Evolutionary conservation across 2,888 invertebrate species (phyloP).

Genomic region (Molorchus minor): DNA sequence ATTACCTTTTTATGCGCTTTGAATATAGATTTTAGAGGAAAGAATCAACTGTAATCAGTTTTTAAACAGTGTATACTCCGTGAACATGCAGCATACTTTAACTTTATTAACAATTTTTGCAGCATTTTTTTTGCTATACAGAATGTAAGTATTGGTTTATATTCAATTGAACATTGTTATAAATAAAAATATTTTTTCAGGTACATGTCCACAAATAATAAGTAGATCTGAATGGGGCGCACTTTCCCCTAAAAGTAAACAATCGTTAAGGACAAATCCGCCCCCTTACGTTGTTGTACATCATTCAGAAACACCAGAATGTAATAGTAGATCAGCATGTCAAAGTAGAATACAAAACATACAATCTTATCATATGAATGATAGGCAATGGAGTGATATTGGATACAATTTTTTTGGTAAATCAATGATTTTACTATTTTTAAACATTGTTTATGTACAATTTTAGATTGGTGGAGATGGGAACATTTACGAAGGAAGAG

Average conservation of each 20-base stretch:
- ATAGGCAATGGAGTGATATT: constrained; percentile 53
- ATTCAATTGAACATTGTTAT: background rate
- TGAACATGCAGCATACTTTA: constrained; percentile 2
- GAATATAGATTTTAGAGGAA: too few relatives aligned
- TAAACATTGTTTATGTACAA: background rate
- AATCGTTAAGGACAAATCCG: constrained; percentile 50
- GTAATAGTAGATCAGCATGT: constrained; percentile 57
- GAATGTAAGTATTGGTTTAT: constrained; percentile 5
- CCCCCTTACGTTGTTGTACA: constrained; percentile 60
- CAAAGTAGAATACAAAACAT: constrained; percentile 56
- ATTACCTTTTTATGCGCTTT: too few relatives aligned
- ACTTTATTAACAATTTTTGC: background rate
- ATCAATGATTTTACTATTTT: background rate
- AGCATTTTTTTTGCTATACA: background rate
- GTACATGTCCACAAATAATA: constrained; percentile 18
- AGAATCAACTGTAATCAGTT: too few relatives aligned
- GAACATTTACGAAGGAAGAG: constrained; percentile 71
- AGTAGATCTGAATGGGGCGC: constrained; percentile 58
- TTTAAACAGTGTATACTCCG: too few relatives aligned
- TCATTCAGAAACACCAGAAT: constrained; percentile 59
- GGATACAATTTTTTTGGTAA: constrained; percentile 60
- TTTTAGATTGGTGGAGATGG: constrained; percentile 71
- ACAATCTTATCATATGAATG: constrained; percentile 56
- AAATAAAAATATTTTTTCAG: background rate
- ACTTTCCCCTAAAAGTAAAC: constrained; percentile 42